Percentiles rank a stretch among this genome's conserved stretches.
Evolutionary conservation across 2,797 vertebrate genomes (phyloP).

Genomic region (Macropus fuliginosus): DNA sequence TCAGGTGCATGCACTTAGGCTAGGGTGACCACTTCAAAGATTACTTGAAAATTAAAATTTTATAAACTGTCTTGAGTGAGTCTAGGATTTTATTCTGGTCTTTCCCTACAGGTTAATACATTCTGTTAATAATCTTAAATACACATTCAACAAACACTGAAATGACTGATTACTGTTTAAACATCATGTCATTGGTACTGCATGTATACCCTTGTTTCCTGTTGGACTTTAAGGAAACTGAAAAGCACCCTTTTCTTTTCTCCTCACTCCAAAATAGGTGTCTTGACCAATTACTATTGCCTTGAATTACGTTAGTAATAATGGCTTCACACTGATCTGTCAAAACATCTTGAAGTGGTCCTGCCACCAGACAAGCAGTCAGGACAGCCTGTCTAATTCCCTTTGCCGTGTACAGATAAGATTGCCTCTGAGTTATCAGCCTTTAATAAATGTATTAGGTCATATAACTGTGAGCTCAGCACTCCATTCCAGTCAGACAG

Average conservation of each 20-base stretch:
- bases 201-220: background rate
- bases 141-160: background rate
- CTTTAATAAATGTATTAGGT: slow-evolving; percentile 25
- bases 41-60: slow-evolving; percentile 44
- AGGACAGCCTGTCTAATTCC: background rate
- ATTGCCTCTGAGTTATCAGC: background rate
- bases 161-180: background rate
- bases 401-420: background rate
- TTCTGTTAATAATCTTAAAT: slow-evolving; percentile 9
- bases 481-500: background rate
- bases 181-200: background rate
- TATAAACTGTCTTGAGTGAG: background rate
- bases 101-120: slow-evolving; percentile 27
- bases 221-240: background rate
- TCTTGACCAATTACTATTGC: slow-evolving; percentile 27
- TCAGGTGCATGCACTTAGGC: slow-evolving; percentile 54
- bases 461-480: slow-evolving; percentile 6
- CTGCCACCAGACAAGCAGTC: background rate
- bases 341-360: background rate
- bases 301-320: background rate
- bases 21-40: slow-evolving; percentile 45
- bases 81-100: slow-evolving; percentile 39
- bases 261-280: background rate
- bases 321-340: background rate
- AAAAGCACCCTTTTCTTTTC: background rate